phyloP scores from a whole-genome alignment of 2,113 vertebrate genomes.

The Rostratula benghalensis region DNA sequence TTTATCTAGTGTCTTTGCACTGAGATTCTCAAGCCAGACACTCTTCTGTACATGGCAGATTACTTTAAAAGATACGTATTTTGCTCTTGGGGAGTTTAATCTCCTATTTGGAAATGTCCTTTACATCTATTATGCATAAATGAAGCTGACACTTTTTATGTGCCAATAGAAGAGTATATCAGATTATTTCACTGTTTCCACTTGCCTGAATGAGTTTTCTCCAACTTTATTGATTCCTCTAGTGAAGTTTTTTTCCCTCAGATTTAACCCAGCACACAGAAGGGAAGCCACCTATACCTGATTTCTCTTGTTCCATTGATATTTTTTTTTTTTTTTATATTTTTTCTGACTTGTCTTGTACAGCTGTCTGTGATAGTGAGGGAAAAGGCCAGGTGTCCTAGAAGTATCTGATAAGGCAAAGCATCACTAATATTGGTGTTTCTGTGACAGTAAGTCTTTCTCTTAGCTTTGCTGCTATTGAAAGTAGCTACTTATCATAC shows the following conservation, averaged over 20 bases:
- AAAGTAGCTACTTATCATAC: neutral
- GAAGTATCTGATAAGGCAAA: neutral
- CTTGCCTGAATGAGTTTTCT: neutral
- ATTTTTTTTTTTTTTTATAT: neutral
- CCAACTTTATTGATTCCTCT: neutral
- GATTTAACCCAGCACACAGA: neutral
- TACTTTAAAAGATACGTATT: neutral
- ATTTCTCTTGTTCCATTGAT: neutral
- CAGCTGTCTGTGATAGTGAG: neutral
- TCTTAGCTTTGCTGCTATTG: neutral
- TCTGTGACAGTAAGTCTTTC: neutral
- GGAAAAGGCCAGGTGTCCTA: neutral
- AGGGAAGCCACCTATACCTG: neutral
- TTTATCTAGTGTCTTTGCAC: neutral
- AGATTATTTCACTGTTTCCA: neutral
- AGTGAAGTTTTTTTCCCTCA: neutral
- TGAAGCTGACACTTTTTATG: neutral
- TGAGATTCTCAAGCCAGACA: neutral
- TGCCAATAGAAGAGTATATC: neutral
- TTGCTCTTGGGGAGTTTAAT: neutral
- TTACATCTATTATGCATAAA: neutral
- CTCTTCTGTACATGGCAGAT: neutral
- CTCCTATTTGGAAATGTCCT: neutral
- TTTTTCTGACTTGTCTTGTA: neutral
- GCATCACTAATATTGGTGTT: neutral